These are phyloP conservation scores for Procambarus clarkii DNA, from an alignment of 1,140 invertebrate genomes.

Conservation along the genomic window DNA sequence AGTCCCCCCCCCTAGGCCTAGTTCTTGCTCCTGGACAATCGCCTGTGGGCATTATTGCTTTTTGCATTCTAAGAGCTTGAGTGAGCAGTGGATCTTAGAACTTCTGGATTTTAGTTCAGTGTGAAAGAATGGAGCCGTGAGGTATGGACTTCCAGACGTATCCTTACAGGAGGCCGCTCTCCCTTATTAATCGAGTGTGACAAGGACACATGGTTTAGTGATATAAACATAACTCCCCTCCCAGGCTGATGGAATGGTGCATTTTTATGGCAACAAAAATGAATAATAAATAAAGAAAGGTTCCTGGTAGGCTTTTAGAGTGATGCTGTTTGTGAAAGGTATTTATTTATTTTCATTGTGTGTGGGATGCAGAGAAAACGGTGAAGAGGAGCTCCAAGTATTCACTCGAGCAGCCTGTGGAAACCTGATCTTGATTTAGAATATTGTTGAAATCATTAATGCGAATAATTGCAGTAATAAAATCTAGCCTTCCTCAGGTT, in stretches of 20 bases:
- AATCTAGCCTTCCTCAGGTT: conserved; percentile 40
- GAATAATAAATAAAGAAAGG: neutral
- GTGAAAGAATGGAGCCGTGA: conserved; percentile 41
- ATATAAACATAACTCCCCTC: conserved; percentile 11
- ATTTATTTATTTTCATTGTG: conserved; percentile 48
- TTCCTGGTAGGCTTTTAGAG: conserved; percentile 58
- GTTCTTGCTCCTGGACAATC: conserved; percentile 53
- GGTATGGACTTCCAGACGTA: conserved; percentile 57
- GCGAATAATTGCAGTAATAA: conserved; percentile 18
- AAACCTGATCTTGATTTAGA: conserved; percentile 18
- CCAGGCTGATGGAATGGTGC: conserved; percentile 47
- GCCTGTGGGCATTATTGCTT: conserved; percentile 63
- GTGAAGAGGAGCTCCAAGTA: neutral
- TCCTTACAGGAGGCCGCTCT: conserved; percentile 38
- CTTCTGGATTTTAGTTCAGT: conserved; percentile 28
- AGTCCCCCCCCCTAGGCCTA: conserved; percentile 31
- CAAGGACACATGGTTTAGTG: conserved; percentile 26
- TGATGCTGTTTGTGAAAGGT: conserved; percentile 43
- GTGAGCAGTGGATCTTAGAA: conserved; percentile 60
- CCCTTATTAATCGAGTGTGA: conserved; percentile 43
- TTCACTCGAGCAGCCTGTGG: conserved; percentile 13
- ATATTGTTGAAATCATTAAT: conserved; percentile 14
- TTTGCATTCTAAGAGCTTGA: conserved; percentile 57
- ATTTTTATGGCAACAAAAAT: conserved; percentile 31
- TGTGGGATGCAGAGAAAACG: neutral